phyloP scores from a whole-genome alignment of 2,113 vertebrate genomes.

The Erythrocebus patas region DNA sequence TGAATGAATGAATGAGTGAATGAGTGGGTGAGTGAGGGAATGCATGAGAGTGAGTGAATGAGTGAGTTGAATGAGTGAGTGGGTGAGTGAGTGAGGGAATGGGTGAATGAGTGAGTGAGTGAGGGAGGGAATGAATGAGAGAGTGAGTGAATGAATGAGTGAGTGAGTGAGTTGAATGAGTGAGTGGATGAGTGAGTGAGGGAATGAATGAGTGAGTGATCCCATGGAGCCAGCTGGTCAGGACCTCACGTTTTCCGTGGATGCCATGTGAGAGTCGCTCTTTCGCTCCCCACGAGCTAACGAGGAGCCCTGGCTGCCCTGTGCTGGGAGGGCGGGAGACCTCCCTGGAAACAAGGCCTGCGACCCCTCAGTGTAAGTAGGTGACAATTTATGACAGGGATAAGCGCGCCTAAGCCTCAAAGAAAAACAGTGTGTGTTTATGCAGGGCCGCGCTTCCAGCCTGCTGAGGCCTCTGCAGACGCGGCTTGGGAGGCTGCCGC shows the following conservation, averaged over 20 bases:
- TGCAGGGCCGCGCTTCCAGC: background rate
- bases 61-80: too few species aligned
- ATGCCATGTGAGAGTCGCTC: background rate
- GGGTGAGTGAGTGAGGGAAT: accelerated
- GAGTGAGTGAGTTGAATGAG: too few species aligned
- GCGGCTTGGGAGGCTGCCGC: background rate
- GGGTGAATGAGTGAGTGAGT: too few species aligned
- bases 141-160: too few species aligned
- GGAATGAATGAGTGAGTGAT: background rate
- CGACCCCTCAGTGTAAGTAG: conserved; percentile 27
- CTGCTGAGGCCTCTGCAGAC: background rate
- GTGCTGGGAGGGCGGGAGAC: background rate
- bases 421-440: background rate
- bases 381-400: conserved; percentile 42
- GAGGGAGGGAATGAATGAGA: too few species aligned
- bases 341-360: background rate
- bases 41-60: too few species aligned
- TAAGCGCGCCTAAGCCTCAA: conserved; percentile 32
- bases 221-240: background rate
- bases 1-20: accelerated
- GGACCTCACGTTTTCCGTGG: background rate
- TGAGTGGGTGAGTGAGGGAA: accelerated
- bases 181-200: too few species aligned
- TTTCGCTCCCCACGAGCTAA: background rate
- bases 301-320: background rate